Base-by-base conservation (phyloP, 2,113 vertebrate species). In the Oreochromis spilurus region DNA sequence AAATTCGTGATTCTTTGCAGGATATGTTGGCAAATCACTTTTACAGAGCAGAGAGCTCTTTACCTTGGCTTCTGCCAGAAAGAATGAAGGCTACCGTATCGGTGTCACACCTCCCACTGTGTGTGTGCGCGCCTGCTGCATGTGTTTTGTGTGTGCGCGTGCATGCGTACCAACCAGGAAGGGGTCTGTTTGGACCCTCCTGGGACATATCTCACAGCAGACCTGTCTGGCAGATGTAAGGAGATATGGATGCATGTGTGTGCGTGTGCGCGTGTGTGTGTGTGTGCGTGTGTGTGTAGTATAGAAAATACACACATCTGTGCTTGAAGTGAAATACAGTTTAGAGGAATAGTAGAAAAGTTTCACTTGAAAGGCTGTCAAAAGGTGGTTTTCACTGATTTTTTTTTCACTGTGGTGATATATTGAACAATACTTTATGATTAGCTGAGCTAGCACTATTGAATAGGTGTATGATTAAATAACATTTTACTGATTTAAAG, bases 11-110 rank as follows among this genome's bases (percentile, higher is more conserved):
- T 93, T 92, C 93, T 95, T 92, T 94, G 94, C 91, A 89, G 94
- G 94, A 92, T 94, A 91, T 92, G 91, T 94, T 92, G 92, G 91
- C 90, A 95, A 95, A 95, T 96, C 92, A 94, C 93, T 95, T 96
- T 95, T 89, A 94, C 94, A 95, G 94, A 95, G 94, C 90, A 88
- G 89, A 86, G 87, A 83, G 83, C 86, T 94, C 92, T 96, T 96
- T 96, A 93, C 92, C 95, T 96, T 96, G 95, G 95, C 95, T 93
- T 88, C 87, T 91, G 62, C 82, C 67, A 81, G 87, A 87, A 88
- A 90, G 88, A 90, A 78, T 57, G 88, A 95, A 88, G 83, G 92
- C 93, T 93, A 94, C 92, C 86, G 89, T 91, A 94, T 93, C 86
- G 3, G 79, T 92, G 93, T 94, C 93, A 87, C 89, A 87, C 87